Evolutionary conservation across 2,113 vertebrate genomes (phyloP), one percentile per base, ranked within the genome.

Genomic region (Diadophis punctatus): DNA sequence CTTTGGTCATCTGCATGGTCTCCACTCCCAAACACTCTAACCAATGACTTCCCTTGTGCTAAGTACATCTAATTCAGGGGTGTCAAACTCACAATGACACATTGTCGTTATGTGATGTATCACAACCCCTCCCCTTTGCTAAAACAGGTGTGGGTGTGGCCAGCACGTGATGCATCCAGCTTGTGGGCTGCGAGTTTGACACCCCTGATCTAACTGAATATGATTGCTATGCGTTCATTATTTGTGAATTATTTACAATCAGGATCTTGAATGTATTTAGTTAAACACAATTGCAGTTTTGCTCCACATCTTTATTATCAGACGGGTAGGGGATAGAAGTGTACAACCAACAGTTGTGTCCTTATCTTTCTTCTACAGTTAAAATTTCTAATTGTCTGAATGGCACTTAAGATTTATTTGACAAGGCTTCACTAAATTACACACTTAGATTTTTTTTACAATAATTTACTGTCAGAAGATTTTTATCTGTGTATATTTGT

Each of bases 131-230:
- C 55, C 22, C 7, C 55, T 56, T 58, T 9, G 23, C 23, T 58
- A 58, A 58, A 58, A 58, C 8, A 22, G 56, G 8, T 2, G 56
- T 25, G 2, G 23, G 23, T 2, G 8, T 58, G 56, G 8, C 56
- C 56, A 58, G 23, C 23, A 3, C 3, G 23, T 58, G 56, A 58
- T 0, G 0, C 8, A 58, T 58, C 8, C 23, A 27, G 23, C 56
- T 3, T 1, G 23, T 7, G 2, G 55, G 1, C 7, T 7, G 7
- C 1, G 8, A 58, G 0, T 58, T 58, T 10, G 23, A 58, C 23
- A 58, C 1, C 8, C 8, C 8, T 58, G 56, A 58, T 58, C 56
- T 58, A 43, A 80, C 18, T 22, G 18, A 80, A 80, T 43, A 20
- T 43, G n/a, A 80, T 80, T 80, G 34, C 8, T 80, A 43, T 80